Evolutionary conservation across 2,888 invertebrate species (phyloP), one percentile per base, ranked within the genome.

Genomic region (Gymnoscelis rufifasciata): DNA sequence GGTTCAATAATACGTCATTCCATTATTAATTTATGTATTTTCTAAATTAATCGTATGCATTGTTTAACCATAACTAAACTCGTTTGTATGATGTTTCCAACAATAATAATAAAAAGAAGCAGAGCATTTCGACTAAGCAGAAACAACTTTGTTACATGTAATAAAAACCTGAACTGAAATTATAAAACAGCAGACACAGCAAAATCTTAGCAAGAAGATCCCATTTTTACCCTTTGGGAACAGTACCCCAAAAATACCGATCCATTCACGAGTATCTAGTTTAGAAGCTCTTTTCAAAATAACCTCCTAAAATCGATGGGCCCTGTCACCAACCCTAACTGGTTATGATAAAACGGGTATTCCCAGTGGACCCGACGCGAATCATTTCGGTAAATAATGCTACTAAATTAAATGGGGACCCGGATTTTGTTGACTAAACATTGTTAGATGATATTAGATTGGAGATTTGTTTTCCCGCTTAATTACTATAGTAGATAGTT

Each of bases 321-420:
- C 37, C 29, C 41, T 49, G 49, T 49, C 49, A 39, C 30, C 51
- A 49, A 51, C 52, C 64, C 67, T 61, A 71, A 62, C 63, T 64
- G 62, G 68, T 66, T 71, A 66, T 60, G 62, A 71, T 64, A 65
- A 69, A 65, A 60, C 59, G 59, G 57, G 56, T 40, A 54, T 49
- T 55, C 53, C 56, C 56, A 7, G 28, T 31, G 10, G 49, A 26
- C 6, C 13, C 36, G 54, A 56, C 52, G 48, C 52, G 47, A 57
- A 52, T 57, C 57, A 54, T 57, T 54, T 50, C 40, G 45, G 54
- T 57, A 55, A 57, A 57, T 57, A 54, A 57, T 54, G 51, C 43
- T 37, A 30, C 40, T 23, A 35, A 53, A 40, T 54, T 48, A 47
- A 51, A 48, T 38, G 40, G 51, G 51, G 50, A 27, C 40, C 8